These are phyloP conservation scores for Clunio marinus DNA, from an alignment of 2,888 invertebrate genomes.

Conservation along the genomic window DNA sequence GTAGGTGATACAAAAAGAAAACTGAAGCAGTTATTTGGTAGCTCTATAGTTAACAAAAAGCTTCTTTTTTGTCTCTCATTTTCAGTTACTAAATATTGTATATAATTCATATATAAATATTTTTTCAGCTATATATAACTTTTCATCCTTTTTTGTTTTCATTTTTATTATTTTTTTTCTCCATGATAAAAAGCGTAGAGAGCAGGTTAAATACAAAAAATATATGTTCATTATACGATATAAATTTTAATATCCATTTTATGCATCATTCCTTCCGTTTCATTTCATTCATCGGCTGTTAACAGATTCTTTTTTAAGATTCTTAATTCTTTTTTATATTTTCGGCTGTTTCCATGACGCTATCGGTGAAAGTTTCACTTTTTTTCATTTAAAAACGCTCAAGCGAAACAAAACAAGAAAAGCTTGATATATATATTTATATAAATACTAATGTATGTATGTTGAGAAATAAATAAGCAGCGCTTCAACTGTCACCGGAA, in stretches of 20 bases:
- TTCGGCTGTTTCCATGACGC: background rate
- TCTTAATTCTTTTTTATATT: background rate
- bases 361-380: background rate
- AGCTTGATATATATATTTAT: conserved; percentile 5
- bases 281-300: background rate
- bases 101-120: conserved; percentile 37
- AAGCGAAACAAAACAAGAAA: background rate
- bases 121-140: conserved; percentile 36
- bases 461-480: background rate
- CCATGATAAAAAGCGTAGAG: conserved; percentile 38
- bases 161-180: conserved; percentile 20
- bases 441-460: too few species aligned
- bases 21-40: conserved; percentile 14
- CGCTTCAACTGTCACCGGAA: background rate
- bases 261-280: background rate
- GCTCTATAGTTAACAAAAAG: conserved; percentile 35
- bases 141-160: conserved; percentile 33
- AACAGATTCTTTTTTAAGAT: conserved; percentile 5
- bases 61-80: conserved; percentile 1
- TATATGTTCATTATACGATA: conserved; percentile 36
- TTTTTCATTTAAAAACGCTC: too few species aligned
- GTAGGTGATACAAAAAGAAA: conserved; percentile 32
- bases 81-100: conserved; percentile 34
- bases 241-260: conserved; percentile 35
- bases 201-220: conserved; percentile 39